Conservation (phyloP, 2,888 invertebrate species). For the Caenorhabditis zanzibari region DNA sequence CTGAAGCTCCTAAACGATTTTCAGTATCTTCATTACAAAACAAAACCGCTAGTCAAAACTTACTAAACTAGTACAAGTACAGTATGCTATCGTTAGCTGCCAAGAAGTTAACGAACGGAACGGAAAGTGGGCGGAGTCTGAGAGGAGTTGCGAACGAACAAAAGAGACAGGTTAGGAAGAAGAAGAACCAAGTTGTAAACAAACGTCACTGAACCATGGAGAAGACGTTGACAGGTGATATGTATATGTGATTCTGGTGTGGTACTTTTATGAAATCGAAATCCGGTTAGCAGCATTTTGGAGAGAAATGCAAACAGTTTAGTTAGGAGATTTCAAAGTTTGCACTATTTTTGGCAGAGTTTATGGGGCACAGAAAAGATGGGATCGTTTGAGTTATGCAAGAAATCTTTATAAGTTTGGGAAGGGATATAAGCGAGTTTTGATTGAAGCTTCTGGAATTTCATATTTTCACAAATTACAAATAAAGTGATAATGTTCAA, state of each 20-base stretch:
- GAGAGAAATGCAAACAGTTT: slow-evolving; percentile 24
- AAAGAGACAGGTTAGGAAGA: slow-evolving; percentile 48
- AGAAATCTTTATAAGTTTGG: not conserved
- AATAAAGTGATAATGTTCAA: too few species aligned
- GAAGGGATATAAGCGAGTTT: not conserved
- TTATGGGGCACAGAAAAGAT: slow-evolving; percentile 18
- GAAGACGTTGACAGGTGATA: slow-evolving; percentile 36
- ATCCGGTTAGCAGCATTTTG: slow-evolving; percentile 43
- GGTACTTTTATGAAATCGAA: slow-evolving; percentile 50
- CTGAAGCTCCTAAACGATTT: not conserved
- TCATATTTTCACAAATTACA: too few species aligned
- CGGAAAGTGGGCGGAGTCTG: slow-evolving; percentile 14
- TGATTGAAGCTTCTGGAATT: too few species aligned
- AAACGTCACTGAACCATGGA: slow-evolving; percentile 50
- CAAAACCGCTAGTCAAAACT: not conserved
- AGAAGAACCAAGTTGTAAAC: slow-evolving; percentile 37
- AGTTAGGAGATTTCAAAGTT: slow-evolving; percentile 11
- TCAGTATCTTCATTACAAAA: not conserved
- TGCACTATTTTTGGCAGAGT: slow-evolving; percentile 31
- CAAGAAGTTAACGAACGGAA: slow-evolving; percentile 31
- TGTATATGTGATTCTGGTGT: slow-evolving; percentile 18
- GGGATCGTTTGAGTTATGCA: slow-evolving; percentile 6
- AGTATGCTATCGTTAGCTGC: not conserved
- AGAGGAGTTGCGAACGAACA: slow-evolving; percentile 26
- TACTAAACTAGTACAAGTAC: not conserved